These are phyloP conservation scores for Pharmacophagus antenor DNA, from an alignment of 2,888 invertebrate species.

Conservation along the genomic window DNA sequence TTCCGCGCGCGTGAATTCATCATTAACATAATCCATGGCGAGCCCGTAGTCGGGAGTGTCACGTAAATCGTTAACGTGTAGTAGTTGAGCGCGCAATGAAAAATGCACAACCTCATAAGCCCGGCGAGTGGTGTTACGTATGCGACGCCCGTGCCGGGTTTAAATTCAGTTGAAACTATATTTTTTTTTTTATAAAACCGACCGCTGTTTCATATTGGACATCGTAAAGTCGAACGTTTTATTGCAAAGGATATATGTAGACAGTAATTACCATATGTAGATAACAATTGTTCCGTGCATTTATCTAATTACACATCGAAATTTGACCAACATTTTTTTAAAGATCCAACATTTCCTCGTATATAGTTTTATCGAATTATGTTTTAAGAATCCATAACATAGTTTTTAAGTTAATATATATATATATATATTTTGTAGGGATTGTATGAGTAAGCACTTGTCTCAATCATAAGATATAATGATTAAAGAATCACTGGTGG, in stretches of 20 bases:
- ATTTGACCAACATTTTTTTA: no score
- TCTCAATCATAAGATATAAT: no score
- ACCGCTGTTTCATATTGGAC: constrained; percentile 9
- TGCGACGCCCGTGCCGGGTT: constrained; percentile 15
- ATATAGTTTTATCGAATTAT: no score
- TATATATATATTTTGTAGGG: no score
- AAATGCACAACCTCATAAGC: constrained; percentile 25
- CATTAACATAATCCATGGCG: constrained; percentile 24
- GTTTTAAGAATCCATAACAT: no score
- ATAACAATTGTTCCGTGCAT: no score
- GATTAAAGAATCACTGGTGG: no score
- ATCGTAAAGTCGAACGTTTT: neutral
- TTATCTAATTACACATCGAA: no score
- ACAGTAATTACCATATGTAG: no score
- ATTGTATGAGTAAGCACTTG: no score
- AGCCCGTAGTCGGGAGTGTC: constrained; percentile 7
- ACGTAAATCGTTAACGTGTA: constrained; percentile 28
- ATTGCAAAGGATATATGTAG: neutral
- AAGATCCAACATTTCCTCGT: no score
- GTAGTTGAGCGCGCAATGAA: constrained; percentile 25
- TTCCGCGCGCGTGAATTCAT: constrained; percentile 9
- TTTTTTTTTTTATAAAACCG: constrained; percentile 19
- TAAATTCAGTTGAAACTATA: constrained; percentile 27
- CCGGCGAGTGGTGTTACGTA: constrained; percentile 3
- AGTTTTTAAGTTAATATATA: no score